Conservation (phyloP, 2,888 invertebrate species). For the Nephrotoma flavescens region DNA sequence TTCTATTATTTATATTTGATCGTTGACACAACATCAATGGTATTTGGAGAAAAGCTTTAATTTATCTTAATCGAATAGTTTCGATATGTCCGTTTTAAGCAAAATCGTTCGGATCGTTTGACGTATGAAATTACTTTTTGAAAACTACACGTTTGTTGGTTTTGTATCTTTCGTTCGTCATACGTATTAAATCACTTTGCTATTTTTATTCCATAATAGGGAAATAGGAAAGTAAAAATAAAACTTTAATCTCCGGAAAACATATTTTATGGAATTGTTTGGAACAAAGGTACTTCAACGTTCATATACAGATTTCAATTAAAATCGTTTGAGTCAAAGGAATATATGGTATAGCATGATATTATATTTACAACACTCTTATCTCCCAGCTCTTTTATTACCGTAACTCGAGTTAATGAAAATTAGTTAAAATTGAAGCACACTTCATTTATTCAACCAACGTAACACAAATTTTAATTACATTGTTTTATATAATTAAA, state of each 20-base stretch:
- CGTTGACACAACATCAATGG: background rate
- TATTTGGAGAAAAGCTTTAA: too few relatives aligned
- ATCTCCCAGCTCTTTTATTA: too few relatives aligned
- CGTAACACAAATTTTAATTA: background rate
- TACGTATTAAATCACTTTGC: background rate
- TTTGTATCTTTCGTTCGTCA: background rate
- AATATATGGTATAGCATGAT: too few relatives aligned
- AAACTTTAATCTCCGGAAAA: background rate
- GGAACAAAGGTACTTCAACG: too few relatives aligned
- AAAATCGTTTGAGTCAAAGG: too few relatives aligned
- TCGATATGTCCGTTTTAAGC: background rate
- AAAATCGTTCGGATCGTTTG: background rate
- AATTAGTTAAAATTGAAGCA: too few relatives aligned
- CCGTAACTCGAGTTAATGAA: too few relatives aligned
- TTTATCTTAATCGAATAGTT: too few relatives aligned
- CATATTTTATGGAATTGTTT: too few relatives aligned
- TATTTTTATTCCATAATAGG: background rate
- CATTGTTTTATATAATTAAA: background rate
- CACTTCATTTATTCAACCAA: too few relatives aligned
- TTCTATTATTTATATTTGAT: background rate
- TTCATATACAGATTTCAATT: too few relatives aligned
- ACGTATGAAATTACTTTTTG: background rate
- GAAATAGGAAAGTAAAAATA: background rate
- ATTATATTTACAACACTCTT: too few relatives aligned
- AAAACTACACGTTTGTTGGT: background rate